phyloP scores from a whole-genome alignment of 1,140 invertebrate species.

The Pinna nobilis region DNA sequence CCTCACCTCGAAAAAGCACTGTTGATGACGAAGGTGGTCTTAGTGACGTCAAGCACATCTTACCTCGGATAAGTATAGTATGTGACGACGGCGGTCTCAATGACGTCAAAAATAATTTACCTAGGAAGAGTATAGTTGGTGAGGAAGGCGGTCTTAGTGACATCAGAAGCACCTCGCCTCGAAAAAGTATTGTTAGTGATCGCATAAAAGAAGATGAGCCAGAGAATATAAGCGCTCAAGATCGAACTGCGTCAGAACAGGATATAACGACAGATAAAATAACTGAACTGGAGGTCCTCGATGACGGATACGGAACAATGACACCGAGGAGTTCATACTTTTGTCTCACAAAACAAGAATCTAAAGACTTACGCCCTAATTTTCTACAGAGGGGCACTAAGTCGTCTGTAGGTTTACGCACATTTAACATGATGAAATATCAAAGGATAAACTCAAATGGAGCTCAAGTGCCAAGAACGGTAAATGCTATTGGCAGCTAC shows the following conservation, averaged over 20 bases:
- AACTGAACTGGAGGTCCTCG: not conserved
- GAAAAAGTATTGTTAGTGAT: not conserved
- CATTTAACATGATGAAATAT: slow-evolving; percentile 16
- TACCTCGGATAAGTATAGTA: not conserved
- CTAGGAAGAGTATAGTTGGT: too few species aligned
- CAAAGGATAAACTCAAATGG: slow-evolving; percentile 1
- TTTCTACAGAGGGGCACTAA: slow-evolving; percentile 28
- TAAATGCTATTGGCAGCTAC: slow-evolving; percentile 33
- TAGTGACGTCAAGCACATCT: not conserved
- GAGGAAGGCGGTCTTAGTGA: not conserved
- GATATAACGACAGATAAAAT: slow-evolving; percentile 6
- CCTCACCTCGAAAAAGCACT: too few species aligned
- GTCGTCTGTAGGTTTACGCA: slow-evolving; percentile 24
- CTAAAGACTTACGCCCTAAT: slow-evolving; percentile 17
- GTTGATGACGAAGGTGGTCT: not conserved
- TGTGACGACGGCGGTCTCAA: not conserved
- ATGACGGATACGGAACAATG: slow-evolving; percentile 34
- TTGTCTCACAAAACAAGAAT: not conserved
- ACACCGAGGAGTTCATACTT: not conserved
- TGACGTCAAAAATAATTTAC: not conserved
- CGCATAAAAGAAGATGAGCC: not conserved
- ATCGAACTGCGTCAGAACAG: not conserved
- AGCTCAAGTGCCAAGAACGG: not conserved
- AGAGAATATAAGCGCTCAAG: too few species aligned
- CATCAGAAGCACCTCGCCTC: not conserved